Conservation (phyloP, 1,140 invertebrate species). For the Papilio polytes region DNA sequence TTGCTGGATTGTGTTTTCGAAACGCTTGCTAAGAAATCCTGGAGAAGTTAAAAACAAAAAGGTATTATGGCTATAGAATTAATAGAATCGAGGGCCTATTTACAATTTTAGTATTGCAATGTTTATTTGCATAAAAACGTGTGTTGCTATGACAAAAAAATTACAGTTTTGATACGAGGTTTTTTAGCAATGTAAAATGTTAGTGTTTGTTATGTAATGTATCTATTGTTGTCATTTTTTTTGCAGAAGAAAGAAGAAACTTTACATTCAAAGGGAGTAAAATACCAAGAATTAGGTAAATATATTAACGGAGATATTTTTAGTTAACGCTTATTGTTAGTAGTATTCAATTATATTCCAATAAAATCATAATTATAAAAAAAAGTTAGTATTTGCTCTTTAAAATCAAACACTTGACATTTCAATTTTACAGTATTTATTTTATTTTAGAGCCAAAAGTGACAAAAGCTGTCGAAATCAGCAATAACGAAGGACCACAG, state of each 20-base stretch:
- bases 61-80: neutral
- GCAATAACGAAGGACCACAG: constrained; percentile 12
- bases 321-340: too few relatives aligned
- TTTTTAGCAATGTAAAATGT: too few relatives aligned
- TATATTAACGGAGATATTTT: too few relatives aligned
- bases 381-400: too few relatives aligned
- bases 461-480: neutral
- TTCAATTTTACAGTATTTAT: neutral
- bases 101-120: too few relatives aligned
- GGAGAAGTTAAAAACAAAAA: neutral
- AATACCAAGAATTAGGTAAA: too few relatives aligned
- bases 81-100: neutral
- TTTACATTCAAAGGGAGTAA: neutral
- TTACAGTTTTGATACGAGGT: too few relatives aligned
- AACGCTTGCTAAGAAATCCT: neutral
- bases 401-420: neutral
- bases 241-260: constrained; percentile 2
- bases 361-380: too few relatives aligned
- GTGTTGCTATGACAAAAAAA: too few relatives aligned
- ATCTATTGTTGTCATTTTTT: neutral
- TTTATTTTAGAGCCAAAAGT: neutral
- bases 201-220: too few relatives aligned
- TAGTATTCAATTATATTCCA: too few relatives aligned
- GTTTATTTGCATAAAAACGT: too few relatives aligned
- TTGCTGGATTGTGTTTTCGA: constrained; percentile 4